Conservation (phyloP, 2,113 vertebrate species). For the Pampusana beccarii region DNA sequence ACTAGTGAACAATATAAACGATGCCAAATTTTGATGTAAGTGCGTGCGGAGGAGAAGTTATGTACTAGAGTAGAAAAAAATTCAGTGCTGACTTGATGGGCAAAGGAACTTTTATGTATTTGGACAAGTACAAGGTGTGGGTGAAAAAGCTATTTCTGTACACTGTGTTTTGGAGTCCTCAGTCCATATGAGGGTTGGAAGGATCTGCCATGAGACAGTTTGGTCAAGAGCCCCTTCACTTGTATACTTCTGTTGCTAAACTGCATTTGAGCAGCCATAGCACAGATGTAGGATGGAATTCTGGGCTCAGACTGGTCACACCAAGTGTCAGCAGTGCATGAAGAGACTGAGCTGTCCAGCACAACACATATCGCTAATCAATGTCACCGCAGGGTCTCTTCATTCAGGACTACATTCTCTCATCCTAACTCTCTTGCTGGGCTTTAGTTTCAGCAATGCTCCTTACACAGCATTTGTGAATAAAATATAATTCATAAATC, state of each 20-base stretch:
- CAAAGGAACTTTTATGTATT: background rate
- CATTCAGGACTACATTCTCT: background rate
- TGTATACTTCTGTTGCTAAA: background rate
- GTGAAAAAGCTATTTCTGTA: background rate
- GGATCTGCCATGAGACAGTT: background rate
- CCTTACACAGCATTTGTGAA: background rate
- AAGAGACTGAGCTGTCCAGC: background rate
- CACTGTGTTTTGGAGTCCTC: background rate
- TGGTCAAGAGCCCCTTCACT: background rate
- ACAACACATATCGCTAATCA: background rate
- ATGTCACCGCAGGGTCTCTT: background rate
- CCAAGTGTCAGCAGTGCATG: background rate
- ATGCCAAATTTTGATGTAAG: background rate
- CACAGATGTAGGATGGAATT: background rate
- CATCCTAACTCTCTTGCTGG: background rate
- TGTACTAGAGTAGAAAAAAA: background rate
- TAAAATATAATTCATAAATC: conserved; percentile 36
- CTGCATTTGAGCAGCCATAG: background rate
- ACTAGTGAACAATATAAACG: background rate
- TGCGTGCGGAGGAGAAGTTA: background rate
- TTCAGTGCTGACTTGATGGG: background rate
- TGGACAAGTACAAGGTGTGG: background rate
- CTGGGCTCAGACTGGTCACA: background rate
- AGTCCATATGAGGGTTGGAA: background rate
- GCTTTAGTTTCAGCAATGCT: background rate